Evolutionary conservation across 2,797 vertebrate species (phyloP).

Genomic region (Lacerta bilineata): DNA sequence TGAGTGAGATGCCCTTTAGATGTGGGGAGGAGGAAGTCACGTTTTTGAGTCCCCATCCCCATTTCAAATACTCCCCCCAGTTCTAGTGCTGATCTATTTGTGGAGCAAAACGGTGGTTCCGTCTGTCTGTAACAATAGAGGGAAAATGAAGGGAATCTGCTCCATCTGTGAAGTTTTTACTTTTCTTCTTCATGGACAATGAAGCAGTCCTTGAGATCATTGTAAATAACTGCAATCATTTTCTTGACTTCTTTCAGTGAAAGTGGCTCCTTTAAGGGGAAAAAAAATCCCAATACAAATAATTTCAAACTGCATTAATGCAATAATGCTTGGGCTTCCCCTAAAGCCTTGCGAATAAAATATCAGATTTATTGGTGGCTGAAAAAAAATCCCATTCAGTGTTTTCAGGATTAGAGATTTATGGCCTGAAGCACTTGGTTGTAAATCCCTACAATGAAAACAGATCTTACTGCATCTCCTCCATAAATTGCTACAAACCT

Average conservation of each 20-base stretch:
- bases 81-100: too few species aligned
- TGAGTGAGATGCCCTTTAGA: too few species aligned
- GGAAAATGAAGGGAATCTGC: neutral
- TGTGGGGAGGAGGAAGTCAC: too few species aligned
- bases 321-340: constrained; percentile 27
- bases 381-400: neutral
- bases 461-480: neutral
- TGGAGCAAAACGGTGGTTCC: too few species aligned
- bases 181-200: neutral
- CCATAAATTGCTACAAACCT: neutral
- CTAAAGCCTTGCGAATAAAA: constrained; percentile 20
- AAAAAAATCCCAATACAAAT: neutral
- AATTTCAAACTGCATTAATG: constrained; percentile 2
- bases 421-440: neutral
- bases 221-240: constrained; percentile 7
- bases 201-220: constrained; percentile 19
- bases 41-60: too few species aligned
- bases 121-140: too few species aligned
- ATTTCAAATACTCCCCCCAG: too few species aligned
- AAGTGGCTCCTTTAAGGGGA: constrained; percentile 23
- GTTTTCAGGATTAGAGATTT: constrained; percentile 36
- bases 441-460: constrained; percentile 29
- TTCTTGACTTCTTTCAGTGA: constrained; percentile 1
- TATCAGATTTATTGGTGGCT: constrained; percentile 7
- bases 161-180: neutral